phyloP scores from a whole-genome alignment of 2,888 invertebrate genomes.

The Napeogenes inachia region DNA sequence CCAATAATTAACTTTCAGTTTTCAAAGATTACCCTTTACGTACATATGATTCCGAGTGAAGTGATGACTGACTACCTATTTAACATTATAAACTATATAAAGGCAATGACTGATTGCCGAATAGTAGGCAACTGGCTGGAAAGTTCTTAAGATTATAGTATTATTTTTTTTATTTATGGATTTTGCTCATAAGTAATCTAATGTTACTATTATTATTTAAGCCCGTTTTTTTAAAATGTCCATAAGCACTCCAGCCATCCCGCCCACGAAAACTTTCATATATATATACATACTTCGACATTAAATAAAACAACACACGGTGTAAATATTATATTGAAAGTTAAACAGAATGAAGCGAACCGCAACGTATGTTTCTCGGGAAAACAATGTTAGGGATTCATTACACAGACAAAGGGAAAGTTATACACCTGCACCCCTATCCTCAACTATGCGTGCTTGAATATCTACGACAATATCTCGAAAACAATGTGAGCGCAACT shows the following conservation, averaged over 20 bases:
- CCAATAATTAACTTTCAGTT: constrained; percentile 23
- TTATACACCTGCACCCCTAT: constrained; percentile 29
- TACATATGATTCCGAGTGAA: no score
- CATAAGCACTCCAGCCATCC: constrained; percentile 9
- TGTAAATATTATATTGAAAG: constrained; percentile 28
- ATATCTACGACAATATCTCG: constrained; percentile 28
- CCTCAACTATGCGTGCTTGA: constrained; percentile 33
- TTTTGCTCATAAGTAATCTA: not conserved
- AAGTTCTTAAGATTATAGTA: no score
- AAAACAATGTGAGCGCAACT: constrained; percentile 26
- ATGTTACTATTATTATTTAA: constrained; percentile 16
- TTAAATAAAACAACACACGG: constrained; percentile 18
- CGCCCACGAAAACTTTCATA: constrained; percentile 22
- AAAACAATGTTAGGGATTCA: constrained; percentile 39
- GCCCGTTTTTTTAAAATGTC: constrained; percentile 15
- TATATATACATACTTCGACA: constrained; percentile 15
- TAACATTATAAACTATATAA: not conserved
- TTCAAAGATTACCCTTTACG: not conserved
- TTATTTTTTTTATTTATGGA: no score
- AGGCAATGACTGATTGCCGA: no score
- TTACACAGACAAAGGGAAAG: constrained; percentile 39
- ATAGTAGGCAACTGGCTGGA: no score
- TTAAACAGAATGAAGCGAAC: constrained; percentile 33
- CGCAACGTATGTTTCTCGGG: constrained; percentile 23
- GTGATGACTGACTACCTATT: not conserved